Evolutionary conservation across 2,888 invertebrate genomes (phyloP), one percentile per base, ranked within the genome.

Genomic region (Brachynemurus nebulosus): DNA sequence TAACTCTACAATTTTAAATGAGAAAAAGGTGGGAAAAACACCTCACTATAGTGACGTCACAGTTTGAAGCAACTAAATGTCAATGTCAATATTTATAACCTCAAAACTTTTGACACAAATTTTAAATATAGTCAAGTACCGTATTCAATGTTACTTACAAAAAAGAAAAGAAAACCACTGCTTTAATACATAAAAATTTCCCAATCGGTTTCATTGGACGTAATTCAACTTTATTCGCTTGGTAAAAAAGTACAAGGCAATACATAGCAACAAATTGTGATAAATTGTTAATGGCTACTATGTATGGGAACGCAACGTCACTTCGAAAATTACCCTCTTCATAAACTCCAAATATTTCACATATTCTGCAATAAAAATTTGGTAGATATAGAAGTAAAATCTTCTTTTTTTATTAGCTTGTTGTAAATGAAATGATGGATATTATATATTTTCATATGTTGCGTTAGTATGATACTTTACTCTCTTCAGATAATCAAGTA

Each of bases 211-310:
- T 84, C 85, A 96, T 91, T 4, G 93, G 92, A 54, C 78, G 77
- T 38, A 96, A 66, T 62, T 92, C 90, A 44, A 81, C 76, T 55
- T 78, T 76, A 61, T 88, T 91, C 4, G 92, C 92, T 63, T 76
- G 78, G 60, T 96, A 96, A 65, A 96, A 96, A 50, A 96, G 70
- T 17, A 95, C 86, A 46, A 96, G 69, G 59, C 92, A 92, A 57
- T 96, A 96, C 93, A 96, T 93, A 14, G 95, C 95, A 48, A 86
- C 78, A 65, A 92, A 89, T 63, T 96, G 96, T 11, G 95, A 93
- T 42, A 92, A 63, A 68, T 96, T 96, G 64, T 95, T 93, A 7
- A 84, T 66, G 23, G 76, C 66, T 48, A 91, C 77, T 59, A 95
- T 78, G 59, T 95, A 95, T 0, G 90, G 88, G 63, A 88, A 96